phyloP scores from a whole-genome alignment of 2,113 vertebrate species.

The Rhinolophus sinicus region DNA sequence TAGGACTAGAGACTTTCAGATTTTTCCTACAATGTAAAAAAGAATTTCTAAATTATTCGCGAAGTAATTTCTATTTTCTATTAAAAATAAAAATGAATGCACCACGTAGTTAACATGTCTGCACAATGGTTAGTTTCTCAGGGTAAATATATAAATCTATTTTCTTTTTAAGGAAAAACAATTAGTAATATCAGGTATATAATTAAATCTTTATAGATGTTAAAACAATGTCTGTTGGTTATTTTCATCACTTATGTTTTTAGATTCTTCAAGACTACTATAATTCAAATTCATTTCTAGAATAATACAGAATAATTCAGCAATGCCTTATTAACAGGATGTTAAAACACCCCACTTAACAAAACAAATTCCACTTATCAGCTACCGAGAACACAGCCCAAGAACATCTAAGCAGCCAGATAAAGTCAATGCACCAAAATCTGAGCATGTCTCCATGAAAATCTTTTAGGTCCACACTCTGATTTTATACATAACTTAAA shows the following conservation, averaged over 20 bases:
- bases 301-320: constrained; percentile 21
- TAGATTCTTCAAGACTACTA: not conserved
- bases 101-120: not conserved
- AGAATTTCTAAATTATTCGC: not conserved
- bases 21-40: constrained; percentile 10
- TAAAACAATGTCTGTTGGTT: constrained; percentile 38
- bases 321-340: not conserved
- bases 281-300: constrained; percentile 47
- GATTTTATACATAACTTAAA: not conserved
- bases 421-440: not conserved
- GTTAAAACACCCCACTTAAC: not conserved
- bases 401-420: not conserved
- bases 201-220: not conserved
- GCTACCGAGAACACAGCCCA: not conserved
- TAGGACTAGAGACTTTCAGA: not conserved
- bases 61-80: not conserved
- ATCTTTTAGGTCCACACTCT: not conserved
- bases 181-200: not conserved
- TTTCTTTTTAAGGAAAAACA: not conserved
- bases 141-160: not conserved
- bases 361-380: constrained; percentile 1
- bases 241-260: constrained; percentile 27
- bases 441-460: not conserved
- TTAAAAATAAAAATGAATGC: constrained; percentile 52
- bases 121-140: not conserved